These are phyloP conservation scores for Eurytoma californica DNA, from an alignment of 2,888 invertebrate species.

Conservation along the genomic window DNA sequence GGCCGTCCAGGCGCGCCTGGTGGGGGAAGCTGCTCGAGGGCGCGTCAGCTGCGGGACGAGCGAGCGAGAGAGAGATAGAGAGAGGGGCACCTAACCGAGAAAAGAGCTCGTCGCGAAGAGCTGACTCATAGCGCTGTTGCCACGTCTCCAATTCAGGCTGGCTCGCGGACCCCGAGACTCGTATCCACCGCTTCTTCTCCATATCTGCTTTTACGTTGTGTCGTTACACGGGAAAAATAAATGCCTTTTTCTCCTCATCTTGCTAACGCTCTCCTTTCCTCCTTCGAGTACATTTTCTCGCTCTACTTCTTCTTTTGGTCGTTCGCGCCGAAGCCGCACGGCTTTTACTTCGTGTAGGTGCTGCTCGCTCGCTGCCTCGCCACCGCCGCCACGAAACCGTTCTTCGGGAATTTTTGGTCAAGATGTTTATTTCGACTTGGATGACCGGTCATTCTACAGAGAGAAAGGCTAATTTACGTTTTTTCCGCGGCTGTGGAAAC, in stretches of 20 bases:
- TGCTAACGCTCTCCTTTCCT: not conserved
- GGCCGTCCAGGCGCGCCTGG: conserved; percentile 50
- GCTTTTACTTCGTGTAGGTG: not conserved
- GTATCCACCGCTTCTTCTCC: not conserved
- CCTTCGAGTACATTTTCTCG: not conserved
- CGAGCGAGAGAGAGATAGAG: conserved; percentile 51
- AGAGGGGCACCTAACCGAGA: conserved; percentile 54
- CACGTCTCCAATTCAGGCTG: conserved; percentile 61
- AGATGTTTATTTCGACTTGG: not conserved
- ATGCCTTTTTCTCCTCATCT: conserved; percentile 17
- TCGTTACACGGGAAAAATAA: conserved; percentile 18
- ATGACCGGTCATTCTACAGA: not conserved
- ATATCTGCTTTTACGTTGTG: too few relatives aligned
- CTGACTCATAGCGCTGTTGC: conserved; percentile 75
- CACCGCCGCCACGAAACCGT: not conserved
- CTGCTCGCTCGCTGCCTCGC: too few relatives aligned
- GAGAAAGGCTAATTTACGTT: not conserved
- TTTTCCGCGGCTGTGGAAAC: not conserved
- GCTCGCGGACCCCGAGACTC: not conserved
- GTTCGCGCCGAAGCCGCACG: not conserved
- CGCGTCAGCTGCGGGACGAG: conserved; percentile 72
- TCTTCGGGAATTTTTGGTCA: not conserved
- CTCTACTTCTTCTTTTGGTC: conserved; percentile 25
- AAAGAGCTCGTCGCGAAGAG: conserved; percentile 63
- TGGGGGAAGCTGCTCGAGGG: conserved; percentile 61